Evolutionary conservation across 2,797 vertebrate species (phyloP), one percentile per base, ranked within the genome.

Genomic region (Lepidocolaptes lacrymiger): DNA sequence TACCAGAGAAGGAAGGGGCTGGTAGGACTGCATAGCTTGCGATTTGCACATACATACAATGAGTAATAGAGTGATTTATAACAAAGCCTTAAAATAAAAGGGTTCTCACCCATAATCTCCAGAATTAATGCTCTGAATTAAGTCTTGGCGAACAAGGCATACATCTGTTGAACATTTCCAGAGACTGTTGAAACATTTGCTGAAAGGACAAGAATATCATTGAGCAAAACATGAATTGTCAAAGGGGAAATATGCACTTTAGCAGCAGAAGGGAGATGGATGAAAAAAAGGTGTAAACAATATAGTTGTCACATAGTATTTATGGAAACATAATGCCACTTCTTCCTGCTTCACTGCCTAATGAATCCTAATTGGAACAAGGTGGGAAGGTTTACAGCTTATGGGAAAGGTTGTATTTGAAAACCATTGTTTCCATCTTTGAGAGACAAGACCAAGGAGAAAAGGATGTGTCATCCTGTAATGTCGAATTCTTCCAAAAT

Each of bases 51-150:
- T 75, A 44, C 13, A 27, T 39, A 58, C 51, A 46, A 43, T 32
- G 10, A 78, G 22, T 68, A 74, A 77, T 61, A 54, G 6, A 63
- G 14, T 58, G n/a, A 24, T 83, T 64, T 66, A 69, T 32, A 90
- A 59, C 3, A 85, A 91, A 93, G 27, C 11, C 36, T 88, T 49
- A 71, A 93, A 94, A 79, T 54, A 63, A 79, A 66, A 85, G 41
- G 48, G 28, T 51, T 84, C 98, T 98, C 88, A 98, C 98, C 98
- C 98, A 59, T 97, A 97, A 91, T 97, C 96, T 95, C 96, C 96
- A 81, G 93, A 89, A 96, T 98, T 98, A 84, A 98, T 93, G 69
- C 7, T 76, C 27, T 97, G 94, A 91, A 98, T 98, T 89, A 98
- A 85, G 69, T 97, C 96, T 76, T 97, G 95, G 34, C 79, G 94